These are phyloP conservation scores for Synchiropus splendidus DNA, from an alignment of 2,113 vertebrate genomes.

Conservation along the genomic window DNA sequence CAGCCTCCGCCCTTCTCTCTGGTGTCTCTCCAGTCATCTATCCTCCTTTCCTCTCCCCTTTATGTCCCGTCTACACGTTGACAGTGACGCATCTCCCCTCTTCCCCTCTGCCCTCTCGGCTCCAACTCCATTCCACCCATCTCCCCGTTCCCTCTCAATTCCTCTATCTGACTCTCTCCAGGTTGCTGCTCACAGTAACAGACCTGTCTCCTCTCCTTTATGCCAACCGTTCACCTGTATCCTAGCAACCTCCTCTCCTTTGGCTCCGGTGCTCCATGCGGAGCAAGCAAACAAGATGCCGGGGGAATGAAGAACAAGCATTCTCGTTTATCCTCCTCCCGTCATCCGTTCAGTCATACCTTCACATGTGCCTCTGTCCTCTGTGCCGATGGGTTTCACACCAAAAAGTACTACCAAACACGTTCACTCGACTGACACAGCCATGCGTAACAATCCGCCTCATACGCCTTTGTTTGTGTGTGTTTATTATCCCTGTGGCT, in stretches of 20 bases:
- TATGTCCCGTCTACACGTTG: slow-evolving; percentile 18
- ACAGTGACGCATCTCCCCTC: slow-evolving; percentile 35
- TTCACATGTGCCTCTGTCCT: slow-evolving; percentile 27
- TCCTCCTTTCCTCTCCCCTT: slow-evolving; percentile 25
- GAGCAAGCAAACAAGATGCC: slow-evolving; percentile 58
- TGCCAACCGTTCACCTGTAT: slow-evolving; percentile 71
- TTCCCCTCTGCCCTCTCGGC: slow-evolving; percentile 39
- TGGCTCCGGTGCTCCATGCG: slow-evolving; percentile 49
- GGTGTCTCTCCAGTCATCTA: slow-evolving; percentile 21
- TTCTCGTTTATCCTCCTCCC: slow-evolving; percentile 52
- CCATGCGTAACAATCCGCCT: too few relatives aligned
- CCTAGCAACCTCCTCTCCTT: slow-evolving; percentile 72
- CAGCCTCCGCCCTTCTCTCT: slow-evolving; percentile 22
- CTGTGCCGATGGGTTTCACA: too few relatives aligned
- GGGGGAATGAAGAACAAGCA: slow-evolving; percentile 55
- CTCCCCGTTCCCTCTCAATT: slow-evolving; percentile 6
- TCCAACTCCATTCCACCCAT: slow-evolving; percentile 34
- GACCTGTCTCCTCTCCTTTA: slow-evolving; percentile 59
- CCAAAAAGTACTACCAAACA: too few relatives aligned
- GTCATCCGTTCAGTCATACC: slow-evolving; percentile 49
- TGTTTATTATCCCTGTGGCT: slow-evolving; percentile 21
- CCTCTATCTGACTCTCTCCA: slow-evolving; percentile 43
- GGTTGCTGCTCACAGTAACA: slow-evolving; percentile 55
- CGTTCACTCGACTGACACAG: too few relatives aligned
- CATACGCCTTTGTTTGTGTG: slow-evolving; percentile 1